phyloP scores from a whole-genome alignment of 2,888 invertebrate species.

The Parthenolecanium corni region DNA sequence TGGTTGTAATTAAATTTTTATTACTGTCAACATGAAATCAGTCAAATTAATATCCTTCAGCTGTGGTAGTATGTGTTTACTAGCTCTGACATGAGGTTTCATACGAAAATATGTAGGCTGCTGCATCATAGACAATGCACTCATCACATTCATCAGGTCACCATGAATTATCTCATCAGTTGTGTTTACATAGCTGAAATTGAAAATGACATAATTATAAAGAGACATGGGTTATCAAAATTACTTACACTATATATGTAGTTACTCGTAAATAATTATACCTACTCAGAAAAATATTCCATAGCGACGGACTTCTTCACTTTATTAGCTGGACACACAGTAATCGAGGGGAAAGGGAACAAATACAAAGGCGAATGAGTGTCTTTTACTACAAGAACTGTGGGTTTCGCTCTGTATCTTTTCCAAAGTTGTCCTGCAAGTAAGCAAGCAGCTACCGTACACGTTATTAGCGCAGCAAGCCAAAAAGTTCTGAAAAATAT shows the following conservation, averaged over 20 bases:
- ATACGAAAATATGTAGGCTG: slow-evolving; percentile 33
- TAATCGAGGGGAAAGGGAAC: slow-evolving; percentile 34
- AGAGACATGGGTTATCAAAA: too few relatives aligned
- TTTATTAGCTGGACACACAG: slow-evolving; percentile 33
- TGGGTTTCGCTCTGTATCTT: slow-evolving; percentile 32
- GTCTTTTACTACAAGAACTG: slow-evolving; percentile 33
- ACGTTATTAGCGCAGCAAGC: slow-evolving; percentile 31
- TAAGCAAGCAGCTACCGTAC: slow-evolving; percentile 31
- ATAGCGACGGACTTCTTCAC: slow-evolving; percentile 31
- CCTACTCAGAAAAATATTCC: slow-evolving; percentile 31
- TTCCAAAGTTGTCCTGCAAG: slow-evolving; percentile 31
- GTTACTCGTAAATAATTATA: background rate
- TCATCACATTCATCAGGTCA: slow-evolving; percentile 30
- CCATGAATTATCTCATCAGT: slow-evolving; percentile 10
- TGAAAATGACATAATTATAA: too few relatives aligned
- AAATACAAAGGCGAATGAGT: slow-evolving; percentile 33
- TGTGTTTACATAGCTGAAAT: slow-evolving; percentile 24
- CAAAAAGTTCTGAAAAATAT: slow-evolving; percentile 32
- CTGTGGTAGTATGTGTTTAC: slow-evolving; percentile 28
- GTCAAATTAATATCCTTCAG: slow-evolving; percentile 33
- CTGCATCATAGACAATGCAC: slow-evolving; percentile 33
- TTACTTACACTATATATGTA: too few relatives aligned
- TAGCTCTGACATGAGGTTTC: slow-evolving; percentile 30
- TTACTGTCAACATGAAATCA: slow-evolving; percentile 33
- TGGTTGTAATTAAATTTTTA: too few relatives aligned